phyloP scores from a whole-genome alignment of 1,140 invertebrate genomes.

The Spodoptera frugiperda region DNA sequence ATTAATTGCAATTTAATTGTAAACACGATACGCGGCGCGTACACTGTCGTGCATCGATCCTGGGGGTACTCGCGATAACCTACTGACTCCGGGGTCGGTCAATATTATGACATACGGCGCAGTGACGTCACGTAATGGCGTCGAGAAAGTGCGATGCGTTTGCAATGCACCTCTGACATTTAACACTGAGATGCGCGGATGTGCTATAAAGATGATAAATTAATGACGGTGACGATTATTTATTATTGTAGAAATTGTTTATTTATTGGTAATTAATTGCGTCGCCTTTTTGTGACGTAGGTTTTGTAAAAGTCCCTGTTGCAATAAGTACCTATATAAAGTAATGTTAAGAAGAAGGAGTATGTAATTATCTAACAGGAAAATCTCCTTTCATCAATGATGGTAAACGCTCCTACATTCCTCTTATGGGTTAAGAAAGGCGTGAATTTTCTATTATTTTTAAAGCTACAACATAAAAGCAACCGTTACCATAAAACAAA shows the following conservation, averaged over 20 bases:
- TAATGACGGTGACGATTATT: background rate
- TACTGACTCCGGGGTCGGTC: slow-evolving; percentile 36
- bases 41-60: slow-evolving; percentile 33
- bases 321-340: too few species aligned
- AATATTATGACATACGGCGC: slow-evolving; percentile 36
- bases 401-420: too few species aligned
- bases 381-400: too few species aligned
- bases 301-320: background rate
- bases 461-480: too few species aligned
- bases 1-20: slow-evolving; percentile 42
- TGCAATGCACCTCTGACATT: slow-evolving; percentile 37
- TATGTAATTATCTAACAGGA: too few species aligned
- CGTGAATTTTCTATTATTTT: too few species aligned
- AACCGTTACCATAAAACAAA: too few species aligned
- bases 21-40: slow-evolving; percentile 5
- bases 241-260: background rate
- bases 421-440: too few species aligned
- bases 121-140: slow-evolving; percentile 44
- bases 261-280: background rate
- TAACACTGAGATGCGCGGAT: slow-evolving; percentile 8
- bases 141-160: slow-evolving; percentile 30
- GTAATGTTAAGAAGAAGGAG: too few species aligned
- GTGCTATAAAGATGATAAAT: slow-evolving; percentile 11
- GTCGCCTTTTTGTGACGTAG: slow-evolving; percentile 7
- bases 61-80: slow-evolving; percentile 41